Conservation (phyloP, 2,113 vertebrate genomes). For the Tetrao urogallus region DNA sequence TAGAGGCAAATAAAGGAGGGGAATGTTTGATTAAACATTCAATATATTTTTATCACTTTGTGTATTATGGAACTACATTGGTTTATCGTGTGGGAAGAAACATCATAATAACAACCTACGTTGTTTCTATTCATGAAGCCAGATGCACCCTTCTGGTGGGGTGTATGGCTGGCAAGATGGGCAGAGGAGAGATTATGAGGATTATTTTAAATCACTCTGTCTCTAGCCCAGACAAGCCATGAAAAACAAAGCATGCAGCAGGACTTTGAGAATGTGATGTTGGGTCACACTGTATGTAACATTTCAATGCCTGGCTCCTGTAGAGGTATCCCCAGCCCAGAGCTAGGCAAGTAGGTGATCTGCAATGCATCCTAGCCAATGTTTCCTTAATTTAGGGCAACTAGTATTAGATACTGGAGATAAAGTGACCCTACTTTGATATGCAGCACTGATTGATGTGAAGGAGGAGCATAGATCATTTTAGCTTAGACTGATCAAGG, state of each 20-base stretch:
- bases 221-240: neutral
- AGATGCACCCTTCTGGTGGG: neutral
- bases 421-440: neutral
- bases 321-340: neutral
- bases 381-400: neutral
- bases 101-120: neutral
- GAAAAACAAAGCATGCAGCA: neutral
- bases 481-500: neutral
- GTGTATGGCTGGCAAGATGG: neutral
- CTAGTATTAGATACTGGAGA: neutral
- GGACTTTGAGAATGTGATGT: neutral
- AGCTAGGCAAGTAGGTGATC: neutral
- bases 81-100: neutral
- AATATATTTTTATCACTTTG: constrained; percentile 14
- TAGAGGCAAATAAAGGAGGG: constrained; percentile 35
- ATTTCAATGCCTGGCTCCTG: neutral
- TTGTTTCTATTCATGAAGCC: neutral
- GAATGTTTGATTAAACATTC: constrained; percentile 63
- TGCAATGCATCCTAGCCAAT: neutral
- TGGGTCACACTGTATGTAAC: neutral
- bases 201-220: neutral
- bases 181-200: neutral
- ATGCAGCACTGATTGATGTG: fast-evolving
- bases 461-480: neutral
- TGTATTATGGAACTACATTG: neutral